Evolutionary conservation across 2,797 vertebrate species (phyloP), one percentile per base, ranked within the genome.

Genomic region (Molossus molossus): DNA sequence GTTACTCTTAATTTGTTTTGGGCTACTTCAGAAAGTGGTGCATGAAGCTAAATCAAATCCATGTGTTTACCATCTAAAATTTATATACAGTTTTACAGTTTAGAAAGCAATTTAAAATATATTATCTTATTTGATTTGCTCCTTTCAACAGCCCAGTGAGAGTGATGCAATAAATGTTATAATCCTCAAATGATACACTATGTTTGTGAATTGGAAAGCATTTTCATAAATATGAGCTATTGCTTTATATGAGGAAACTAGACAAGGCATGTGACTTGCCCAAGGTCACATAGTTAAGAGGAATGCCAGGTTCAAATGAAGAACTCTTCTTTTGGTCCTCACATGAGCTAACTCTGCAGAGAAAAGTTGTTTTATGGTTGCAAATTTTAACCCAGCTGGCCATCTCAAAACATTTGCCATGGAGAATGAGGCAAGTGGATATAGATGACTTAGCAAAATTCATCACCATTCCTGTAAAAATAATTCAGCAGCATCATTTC

Each of bases 41-140:
- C 17, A 73, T 10, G 50, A 90, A 58, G 55, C 60, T 86, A 83
- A 93, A 77, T 83, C 29, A 93, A 92, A 72, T 57, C 53, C 69
- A 72, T 21, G 37, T 82, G 25, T 57, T 88, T 67, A 57, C 14
- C 58, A 80, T 13, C 77, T 94, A 87, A 84, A 81, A 91, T 86
- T 60, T 92, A 80, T 37, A 92, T 10, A 79, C 37, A 57, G 33
- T 58, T 92, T 79, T 72, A 92, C 21, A 70, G 64, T 87, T 87
- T 76, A 90, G 70, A 85, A 82, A 90, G 37, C 72, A 88, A 94
- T 64, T 15, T 75, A 77, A 95, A 95, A 87, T 73, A 80, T 9
- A 57, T 83, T 81, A 82, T 79, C 67, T 84, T 17, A 58, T 94
- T 85, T 93, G 82, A 92, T 79, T 85, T 79, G 60, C 57, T 93